Base-by-base conservation (phyloP, 2,888 invertebrate species). In the Esperia sulphurella region DNA sequence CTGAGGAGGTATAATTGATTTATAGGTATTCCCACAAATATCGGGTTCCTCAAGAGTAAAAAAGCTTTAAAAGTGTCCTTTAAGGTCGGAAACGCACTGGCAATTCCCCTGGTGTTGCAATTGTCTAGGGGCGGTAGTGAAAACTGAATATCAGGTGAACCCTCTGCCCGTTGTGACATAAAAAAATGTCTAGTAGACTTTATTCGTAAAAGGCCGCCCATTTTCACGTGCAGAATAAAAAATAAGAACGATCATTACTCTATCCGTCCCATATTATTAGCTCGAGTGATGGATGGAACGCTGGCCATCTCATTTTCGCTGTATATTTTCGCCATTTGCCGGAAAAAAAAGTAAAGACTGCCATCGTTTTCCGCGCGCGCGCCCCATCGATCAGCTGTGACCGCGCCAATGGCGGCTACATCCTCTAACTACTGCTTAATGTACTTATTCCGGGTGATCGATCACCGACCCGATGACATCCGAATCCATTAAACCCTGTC, bases 401-500 rank as follows among this genome's bases (percentile, higher is more conserved):
- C 65, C 67, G 65, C 68, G 64, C 58, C 65, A 65, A 62, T 54
- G 52, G 58, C 58, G 61, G 45, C 51, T 52, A 68, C 74, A 71
- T 70, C 68, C 59, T 70, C 69, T 74, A 78, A 81, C 78, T 74
- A 72, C 72, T 76, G 71, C 77, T 79, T 82, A 84, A 85, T 82
- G 80, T 83, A 78, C 82, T 82, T 76, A 80, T 73, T 78, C 72
- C 73, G 60, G 58, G 73, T 81, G 78, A 88, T 88, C 77, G 80
- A 86, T 87, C 85, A 78, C 83, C 62, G 56, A 57, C 62, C 63
- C 65, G 70, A 66, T 71, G 80, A 80, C 83, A 83, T 79, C 69
- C 70, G 75, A 80, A 83, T 83, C 86, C 86, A 85, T 84, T 84
- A 83, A 83, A 82, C 74, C 82, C 71, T 79, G 72, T 81, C 79